These are phyloP conservation scores for Zenarchopterus dispar DNA, from an alignment of 2,797 vertebrate genomes.

Conservation along the genomic window DNA sequence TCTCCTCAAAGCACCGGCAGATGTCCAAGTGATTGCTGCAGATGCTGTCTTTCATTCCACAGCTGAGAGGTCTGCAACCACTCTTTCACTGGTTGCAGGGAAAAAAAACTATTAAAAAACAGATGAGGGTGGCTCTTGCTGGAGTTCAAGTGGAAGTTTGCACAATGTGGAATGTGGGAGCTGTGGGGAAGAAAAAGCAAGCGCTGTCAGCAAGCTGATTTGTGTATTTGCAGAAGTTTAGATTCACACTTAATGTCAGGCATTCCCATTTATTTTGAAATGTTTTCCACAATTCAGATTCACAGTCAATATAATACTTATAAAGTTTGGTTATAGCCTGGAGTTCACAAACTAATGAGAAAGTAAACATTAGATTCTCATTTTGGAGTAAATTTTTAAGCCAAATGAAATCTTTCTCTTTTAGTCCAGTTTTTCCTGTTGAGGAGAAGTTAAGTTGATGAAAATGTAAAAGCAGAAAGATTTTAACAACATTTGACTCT, in stretches of 20 bases:
- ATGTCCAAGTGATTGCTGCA: conserved; percentile 66
- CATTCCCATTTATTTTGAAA: too few species aligned
- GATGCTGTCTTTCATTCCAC: conserved; percentile 54
- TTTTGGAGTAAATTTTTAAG: background rate
- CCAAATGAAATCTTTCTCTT: too few species aligned
- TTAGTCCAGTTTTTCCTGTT: too few species aligned
- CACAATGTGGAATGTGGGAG: conserved; percentile 50
- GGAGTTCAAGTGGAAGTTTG: conserved; percentile 59
- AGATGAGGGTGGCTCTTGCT: conserved; percentile 12
- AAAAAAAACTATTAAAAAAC: conserved; percentile 8
- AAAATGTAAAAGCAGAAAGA: too few species aligned
- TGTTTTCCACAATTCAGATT: conserved; percentile 6
- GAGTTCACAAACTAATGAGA: background rate
- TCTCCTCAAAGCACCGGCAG: conserved; percentile 62
- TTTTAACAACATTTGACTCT: too few species aligned
- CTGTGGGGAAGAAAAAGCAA: conserved; percentile 10
- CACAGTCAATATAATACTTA: conserved; percentile 2
- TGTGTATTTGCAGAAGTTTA: conserved; percentile 14
- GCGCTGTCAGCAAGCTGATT: background rate
- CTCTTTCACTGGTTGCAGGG: conserved; percentile 35
- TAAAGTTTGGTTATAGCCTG: background rate
- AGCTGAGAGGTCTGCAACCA: conserved; percentile 41
- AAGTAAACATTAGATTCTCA: background rate
- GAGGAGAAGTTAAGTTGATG: too few species aligned
- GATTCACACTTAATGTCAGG: background rate